A percentile compares a stretch with the other conserved stretches of the same genome.
phyloP scores from a whole-genome alignment of 2,113 vertebrate species.

The Nesospiza acunhae region DNA sequence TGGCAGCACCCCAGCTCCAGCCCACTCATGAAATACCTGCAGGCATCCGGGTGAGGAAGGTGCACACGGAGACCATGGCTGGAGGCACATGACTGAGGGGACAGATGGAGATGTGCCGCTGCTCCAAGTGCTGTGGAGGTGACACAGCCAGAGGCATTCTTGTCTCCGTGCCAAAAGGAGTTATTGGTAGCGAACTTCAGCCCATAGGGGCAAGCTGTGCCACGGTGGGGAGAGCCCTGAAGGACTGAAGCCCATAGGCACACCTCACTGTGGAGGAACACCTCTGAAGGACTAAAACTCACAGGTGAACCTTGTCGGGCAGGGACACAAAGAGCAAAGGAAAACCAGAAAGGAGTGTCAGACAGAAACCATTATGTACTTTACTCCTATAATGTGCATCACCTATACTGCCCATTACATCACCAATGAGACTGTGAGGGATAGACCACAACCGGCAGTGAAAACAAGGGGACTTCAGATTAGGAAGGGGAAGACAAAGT shows the following conservation, averaged over 20 bases:
- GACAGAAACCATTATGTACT: not conserved
- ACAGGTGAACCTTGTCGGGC: not conserved
- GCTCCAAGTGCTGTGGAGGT: not conserved
- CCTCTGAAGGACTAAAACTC: not conserved
- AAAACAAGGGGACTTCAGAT: not conserved
- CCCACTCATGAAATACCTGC: not conserved
- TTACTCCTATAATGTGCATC: not conserved
- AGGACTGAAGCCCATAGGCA: not conserved
- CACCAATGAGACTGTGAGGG: not conserved
- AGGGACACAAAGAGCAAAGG: not conserved
- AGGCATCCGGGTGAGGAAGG: not conserved
- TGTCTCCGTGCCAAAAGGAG: not conserved
- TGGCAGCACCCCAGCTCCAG: not conserved
- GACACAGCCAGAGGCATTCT: not conserved
- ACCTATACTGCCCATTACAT: not conserved
- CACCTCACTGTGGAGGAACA: not conserved
- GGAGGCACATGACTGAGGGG: accelerated
- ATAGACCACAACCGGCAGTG: not conserved
- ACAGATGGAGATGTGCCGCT: not conserved
- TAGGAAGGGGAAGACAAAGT: accelerated
- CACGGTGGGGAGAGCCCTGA: not conserved
- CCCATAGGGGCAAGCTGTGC: not conserved
- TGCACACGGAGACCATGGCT: not conserved
- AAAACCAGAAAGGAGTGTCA: not conserved
- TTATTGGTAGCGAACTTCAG: not conserved